phyloP scores from a whole-genome alignment of 2,113 vertebrate species.

The Lophura nycthemera region DNA sequence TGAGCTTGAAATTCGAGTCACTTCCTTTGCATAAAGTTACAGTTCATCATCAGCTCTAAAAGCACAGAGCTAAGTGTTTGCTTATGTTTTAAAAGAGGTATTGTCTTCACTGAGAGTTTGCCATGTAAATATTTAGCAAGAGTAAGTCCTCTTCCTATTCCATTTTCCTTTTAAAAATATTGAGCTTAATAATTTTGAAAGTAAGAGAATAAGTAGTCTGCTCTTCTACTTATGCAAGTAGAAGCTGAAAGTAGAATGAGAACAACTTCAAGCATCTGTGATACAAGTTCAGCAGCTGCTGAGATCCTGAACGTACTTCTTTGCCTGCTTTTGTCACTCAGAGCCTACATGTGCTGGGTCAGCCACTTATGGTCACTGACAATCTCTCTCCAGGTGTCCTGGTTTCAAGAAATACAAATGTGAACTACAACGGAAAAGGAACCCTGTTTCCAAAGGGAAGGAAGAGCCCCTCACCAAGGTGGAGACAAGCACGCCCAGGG shows the following conservation, averaged over 20 bases:
- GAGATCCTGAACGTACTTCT: neutral
- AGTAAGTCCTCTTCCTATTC: neutral
- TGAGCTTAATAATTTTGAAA: conserved; percentile 1
- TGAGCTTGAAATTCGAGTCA: neutral
- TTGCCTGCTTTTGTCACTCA: neutral
- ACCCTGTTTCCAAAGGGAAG: conserved; percentile 79
- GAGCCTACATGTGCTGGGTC: neutral
- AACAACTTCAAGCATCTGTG: neutral
- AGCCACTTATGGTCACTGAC: neutral
- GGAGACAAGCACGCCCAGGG: conserved; percentile 51
- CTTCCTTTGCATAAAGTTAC: neutral
- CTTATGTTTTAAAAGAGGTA: neutral
- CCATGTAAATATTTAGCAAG: conserved; percentile 52
- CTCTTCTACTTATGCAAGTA: neutral
- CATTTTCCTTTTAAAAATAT: neutral
- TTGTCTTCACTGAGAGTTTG: neutral
- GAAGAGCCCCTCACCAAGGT: conserved; percentile 76
- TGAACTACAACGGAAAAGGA: conserved; percentile 83
- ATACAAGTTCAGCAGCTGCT: neutral
- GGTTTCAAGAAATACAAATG: conserved; percentile 85
- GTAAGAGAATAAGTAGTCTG: neutral
- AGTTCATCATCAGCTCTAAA: neutral
- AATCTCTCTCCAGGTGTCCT: conserved; percentile 80
- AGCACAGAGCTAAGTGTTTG: conserved; percentile 18
- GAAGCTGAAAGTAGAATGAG: neutral